A percentile compares a stretch with the other conserved stretches of the same genome.
These are phyloP conservation scores for Thereuonema tuberculata DNA, from an alignment of 1,140 invertebrate genomes.

Conservation along the genomic window DNA sequence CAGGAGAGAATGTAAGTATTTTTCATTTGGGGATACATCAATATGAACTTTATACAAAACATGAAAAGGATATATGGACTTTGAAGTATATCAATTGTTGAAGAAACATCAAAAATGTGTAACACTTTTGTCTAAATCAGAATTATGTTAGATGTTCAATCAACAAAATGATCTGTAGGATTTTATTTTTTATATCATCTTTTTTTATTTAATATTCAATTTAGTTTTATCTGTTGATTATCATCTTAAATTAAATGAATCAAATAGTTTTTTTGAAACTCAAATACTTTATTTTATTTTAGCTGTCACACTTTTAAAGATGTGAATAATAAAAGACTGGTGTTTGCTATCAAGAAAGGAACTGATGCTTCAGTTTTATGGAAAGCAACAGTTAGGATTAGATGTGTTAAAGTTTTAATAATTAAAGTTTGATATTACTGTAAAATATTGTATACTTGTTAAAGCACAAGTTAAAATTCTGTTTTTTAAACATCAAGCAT, in stretches of 20 bases:
- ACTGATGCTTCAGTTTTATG: constrained; percentile 48
- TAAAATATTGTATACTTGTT: not conserved
- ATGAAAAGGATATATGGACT: no score
- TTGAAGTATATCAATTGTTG: no score
- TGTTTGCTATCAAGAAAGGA: constrained; percentile 48
- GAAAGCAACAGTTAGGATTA: constrained; percentile 51
- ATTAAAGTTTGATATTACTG: not conserved
- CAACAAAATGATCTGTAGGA: no score
- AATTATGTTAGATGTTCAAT: no score
- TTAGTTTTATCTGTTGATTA: not conserved
- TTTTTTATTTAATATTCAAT: not conserved
- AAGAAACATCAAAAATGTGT: no score
- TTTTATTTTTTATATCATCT: not conserved
- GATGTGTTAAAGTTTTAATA: constrained; percentile 41
- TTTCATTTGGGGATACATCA: no score
- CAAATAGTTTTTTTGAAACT: constrained; percentile 4
- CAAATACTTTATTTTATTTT: constrained; percentile 19
- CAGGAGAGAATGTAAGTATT: no score
- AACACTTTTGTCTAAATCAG: no score
- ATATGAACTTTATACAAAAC: no score
- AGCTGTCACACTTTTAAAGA: constrained; percentile 45
- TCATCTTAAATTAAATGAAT: constrained; percentile 5
- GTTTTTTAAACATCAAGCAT: no score
- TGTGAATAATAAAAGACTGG: constrained; percentile 43
- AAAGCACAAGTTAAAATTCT: constrained; percentile 27